A percentile compares a stretch with the other conserved stretches of the same genome.
phyloP scores from a whole-genome alignment of 2,113 vertebrate genomes.

The Collichthys lucidus region DNA sequence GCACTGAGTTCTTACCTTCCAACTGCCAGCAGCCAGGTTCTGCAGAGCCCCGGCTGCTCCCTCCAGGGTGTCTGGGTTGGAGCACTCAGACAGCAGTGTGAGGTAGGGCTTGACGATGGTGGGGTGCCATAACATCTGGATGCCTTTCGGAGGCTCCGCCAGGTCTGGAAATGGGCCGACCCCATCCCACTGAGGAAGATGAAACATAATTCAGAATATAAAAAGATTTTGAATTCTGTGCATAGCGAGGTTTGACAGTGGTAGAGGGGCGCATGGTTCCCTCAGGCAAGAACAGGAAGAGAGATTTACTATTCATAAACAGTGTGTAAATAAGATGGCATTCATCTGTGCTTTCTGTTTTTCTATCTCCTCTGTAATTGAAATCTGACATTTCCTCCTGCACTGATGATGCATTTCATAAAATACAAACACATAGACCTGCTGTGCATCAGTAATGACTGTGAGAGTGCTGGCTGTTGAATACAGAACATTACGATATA shows the following conservation, averaged over 20 bases:
- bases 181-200: slow-evolving; percentile 92
- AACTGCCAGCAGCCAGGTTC: slow-evolving; percentile 97
- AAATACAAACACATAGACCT: slow-evolving; percentile 11
- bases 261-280: slow-evolving; percentile 26
- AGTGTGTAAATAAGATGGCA: slow-evolving; percentile 42
- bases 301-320: slow-evolving; percentile 54
- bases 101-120: slow-evolving; percentile 99
- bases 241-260: slow-evolving; percentile 44
- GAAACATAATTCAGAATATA: slow-evolving; percentile 49
- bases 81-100: slow-evolving; percentile 98
- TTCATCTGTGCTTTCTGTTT: slow-evolving; percentile 41
- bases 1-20: slow-evolving; percentile 89
- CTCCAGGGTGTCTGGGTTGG: slow-evolving; percentile 97
- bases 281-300: slow-evolving; percentile 37
- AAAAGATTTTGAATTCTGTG: slow-evolving; percentile 38
- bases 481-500: slow-evolving; percentile 2
- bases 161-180: slow-evolving; percentile 96
- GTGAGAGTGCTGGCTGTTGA: background rate
- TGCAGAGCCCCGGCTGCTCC: slow-evolving; percentile 96
- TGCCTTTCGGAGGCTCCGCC: slow-evolving; percentile 95
- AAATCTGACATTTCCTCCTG: slow-evolving; percentile 53
- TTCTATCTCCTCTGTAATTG: slow-evolving; percentile 41
- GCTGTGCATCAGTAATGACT: slow-evolving; percentile 10
- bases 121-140: slow-evolving; percentile 98
- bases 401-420: background rate